Evolutionary conservation across 2,888 invertebrate genomes (phyloP).

Genomic region (Periphyllus acericola): DNA sequence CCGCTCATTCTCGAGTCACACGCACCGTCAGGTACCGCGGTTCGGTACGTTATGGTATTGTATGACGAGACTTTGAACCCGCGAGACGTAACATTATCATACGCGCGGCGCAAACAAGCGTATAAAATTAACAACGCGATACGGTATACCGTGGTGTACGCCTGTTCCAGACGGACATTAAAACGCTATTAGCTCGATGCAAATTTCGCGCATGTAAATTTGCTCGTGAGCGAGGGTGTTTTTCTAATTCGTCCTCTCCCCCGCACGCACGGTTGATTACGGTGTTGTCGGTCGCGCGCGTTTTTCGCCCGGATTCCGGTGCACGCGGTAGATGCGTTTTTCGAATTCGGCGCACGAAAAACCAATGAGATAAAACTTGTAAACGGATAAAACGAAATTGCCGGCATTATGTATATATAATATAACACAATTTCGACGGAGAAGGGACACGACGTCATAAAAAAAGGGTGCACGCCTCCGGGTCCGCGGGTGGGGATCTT

Average conservation of each 20-base stretch:
- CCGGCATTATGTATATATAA: background rate
- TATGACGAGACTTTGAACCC: too few species aligned
- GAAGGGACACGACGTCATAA: background rate
- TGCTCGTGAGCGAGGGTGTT: background rate
- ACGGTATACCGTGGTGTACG: too few species aligned
- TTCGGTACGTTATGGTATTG: too few species aligned
- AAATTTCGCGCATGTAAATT: background rate
- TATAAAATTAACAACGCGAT: too few species aligned
- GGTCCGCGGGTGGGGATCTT: background rate
- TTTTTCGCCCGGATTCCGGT: background rate
- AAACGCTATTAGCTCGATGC: background rate
- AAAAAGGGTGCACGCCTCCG: background rate
- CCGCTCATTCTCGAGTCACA: too few species aligned
- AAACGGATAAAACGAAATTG: background rate
- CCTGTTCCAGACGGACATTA: background rate
- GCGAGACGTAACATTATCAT: too few species aligned
- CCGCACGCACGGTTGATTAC: too few species aligned
- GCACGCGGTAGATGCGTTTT: background rate
- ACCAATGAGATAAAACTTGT: background rate
- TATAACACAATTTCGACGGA: background rate
- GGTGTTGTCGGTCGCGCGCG: background rate
- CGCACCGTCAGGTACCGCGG: too few species aligned
- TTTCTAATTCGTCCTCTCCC: background rate
- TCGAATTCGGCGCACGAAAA: slow-evolving; percentile 4
- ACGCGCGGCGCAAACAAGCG: too few species aligned